Evolutionary conservation across 2,888 invertebrate genomes (phyloP).

Genomic region (Melinaea marsaeus): DNA sequence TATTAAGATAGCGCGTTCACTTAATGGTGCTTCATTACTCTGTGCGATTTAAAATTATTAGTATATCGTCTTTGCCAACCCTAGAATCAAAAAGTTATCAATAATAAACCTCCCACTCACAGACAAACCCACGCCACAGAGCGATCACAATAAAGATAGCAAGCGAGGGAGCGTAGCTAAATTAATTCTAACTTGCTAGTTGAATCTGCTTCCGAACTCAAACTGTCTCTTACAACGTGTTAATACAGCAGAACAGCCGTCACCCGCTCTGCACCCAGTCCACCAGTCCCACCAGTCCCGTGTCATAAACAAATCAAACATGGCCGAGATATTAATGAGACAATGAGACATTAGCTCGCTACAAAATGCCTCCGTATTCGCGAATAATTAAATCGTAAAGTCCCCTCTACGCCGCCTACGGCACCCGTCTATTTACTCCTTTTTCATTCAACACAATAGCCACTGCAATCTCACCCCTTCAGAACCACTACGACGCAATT

Average conservation of each 20-base stretch:
- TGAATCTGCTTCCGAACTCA: constrained; percentile 40
- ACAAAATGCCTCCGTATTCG: constrained; percentile 78
- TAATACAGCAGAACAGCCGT: constrained; percentile 37
- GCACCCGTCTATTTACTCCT: constrained; percentile 76
- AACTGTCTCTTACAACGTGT: constrained; percentile 36
- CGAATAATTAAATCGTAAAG: constrained; percentile 79
- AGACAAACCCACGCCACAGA: constrained; percentile 7
- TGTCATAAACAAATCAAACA: constrained; percentile 78
- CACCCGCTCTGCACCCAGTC: constrained; percentile 57
- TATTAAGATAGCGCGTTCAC: constrained; percentile 9
- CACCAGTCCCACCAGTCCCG: constrained; percentile 36
- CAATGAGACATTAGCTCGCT: constrained; percentile 78
- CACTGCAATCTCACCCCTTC: constrained; percentile 67
- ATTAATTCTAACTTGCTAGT: constrained; percentile 42
- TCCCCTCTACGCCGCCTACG: constrained; percentile 76
- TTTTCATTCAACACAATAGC: constrained; percentile 78
- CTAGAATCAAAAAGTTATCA: not conserved
- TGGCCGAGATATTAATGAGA: constrained; percentile 78
- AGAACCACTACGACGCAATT: constrained; percentile 53
- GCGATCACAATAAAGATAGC: constrained; percentile 30
- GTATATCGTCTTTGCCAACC: not conserved
- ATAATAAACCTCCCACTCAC: constrained; percentile 11
- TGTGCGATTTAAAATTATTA: not conserved
- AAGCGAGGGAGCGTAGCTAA: constrained; percentile 32
- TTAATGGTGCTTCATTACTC: constrained; percentile 10